Evolutionary conservation across 2,113 vertebrate genomes (phyloP), one percentile per base, ranked within the genome.

Genomic region (Xiphophorus hellerii): DNA sequence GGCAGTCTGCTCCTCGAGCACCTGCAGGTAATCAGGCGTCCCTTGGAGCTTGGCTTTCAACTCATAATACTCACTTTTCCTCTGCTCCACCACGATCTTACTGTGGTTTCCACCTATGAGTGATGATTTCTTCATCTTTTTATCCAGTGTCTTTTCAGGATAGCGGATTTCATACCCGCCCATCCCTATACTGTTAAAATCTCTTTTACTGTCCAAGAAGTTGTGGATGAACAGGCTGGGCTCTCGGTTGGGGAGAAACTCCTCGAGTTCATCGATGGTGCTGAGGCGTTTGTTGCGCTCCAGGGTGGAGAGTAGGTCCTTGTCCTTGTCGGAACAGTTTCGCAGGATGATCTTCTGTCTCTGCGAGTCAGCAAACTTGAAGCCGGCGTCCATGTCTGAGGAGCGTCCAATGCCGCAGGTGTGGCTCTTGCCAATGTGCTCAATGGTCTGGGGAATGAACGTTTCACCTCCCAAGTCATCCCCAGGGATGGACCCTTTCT

Each of bases 41-140:
- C 96, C 97, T 93, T 98, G 97, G 92, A 99, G 96, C 92, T 98
- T 99, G 82, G 97, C 96, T 95, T 98, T 99, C 69, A 99, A 95
- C 96, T 99, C 97, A 82, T 98, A 98, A 95, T 98, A 99, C 81
- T 99, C 98, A 83, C 97, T 96, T 93, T 98, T 99, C 81, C 97
- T 96, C 91, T 98, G 97, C 89, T 99, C 97, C 90, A 98, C 97
- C 78, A 99, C 95, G 73, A 99, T 98, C 93, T 98, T 99, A 94
- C 97, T 98, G 90, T 99, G 98, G 91, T 98, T 98, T 58, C 96
- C 97, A 37, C 97, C 97, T 95, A 98, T 98, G 82, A 99, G 93
- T 2, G 98, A 99, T 62, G 97, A 97, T 90, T 99, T 99, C 95
- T 98, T 99, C 88, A 1, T 90, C 95, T 99, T 99, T 95, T 96